A percentile compares a stretch with the other conserved stretches of the same genome.
Evolutionary conservation across 2,113 vertebrate species (phyloP).

Genomic region (Tretioscincus oriximinensis): DNA sequence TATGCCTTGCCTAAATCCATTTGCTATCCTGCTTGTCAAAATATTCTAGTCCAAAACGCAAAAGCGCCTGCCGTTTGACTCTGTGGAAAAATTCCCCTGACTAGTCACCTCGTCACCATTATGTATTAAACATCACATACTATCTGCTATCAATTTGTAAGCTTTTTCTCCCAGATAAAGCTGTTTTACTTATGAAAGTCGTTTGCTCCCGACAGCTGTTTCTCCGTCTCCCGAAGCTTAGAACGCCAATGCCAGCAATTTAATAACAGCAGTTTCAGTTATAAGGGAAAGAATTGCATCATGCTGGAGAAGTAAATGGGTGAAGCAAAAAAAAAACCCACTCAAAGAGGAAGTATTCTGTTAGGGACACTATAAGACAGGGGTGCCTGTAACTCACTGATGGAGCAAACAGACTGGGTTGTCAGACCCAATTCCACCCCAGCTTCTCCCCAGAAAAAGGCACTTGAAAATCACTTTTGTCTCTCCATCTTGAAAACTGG

Average conservation of each 20-base stretch:
- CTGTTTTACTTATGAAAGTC: slow-evolving; percentile 27
- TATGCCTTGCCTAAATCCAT: background rate
- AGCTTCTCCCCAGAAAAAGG: too few relatives aligned
- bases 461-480: too few relatives aligned
- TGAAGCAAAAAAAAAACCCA: background rate
- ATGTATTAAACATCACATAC: slow-evolving; percentile 24
- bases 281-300: background rate
- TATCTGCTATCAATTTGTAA: slow-evolving; percentile 19
- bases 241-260: background rate
- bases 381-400: too few relatives aligned
- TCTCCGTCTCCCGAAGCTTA: background rate
- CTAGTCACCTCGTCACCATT: background rate
- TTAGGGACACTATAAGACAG: background rate
- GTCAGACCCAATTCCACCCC: too few relatives aligned
- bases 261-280: background rate
- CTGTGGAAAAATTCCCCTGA: slow-evolving; percentile 7
- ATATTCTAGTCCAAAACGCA: background rate
- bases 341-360: too few relatives aligned
- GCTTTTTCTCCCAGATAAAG: background rate
- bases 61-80: background rate
- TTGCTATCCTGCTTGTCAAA: background rate
- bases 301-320: background rate
- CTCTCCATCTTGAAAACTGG: too few relatives aligned
- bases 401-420: too few relatives aligned
- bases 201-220: background rate